phyloP scores from a whole-genome alignment of 1,140 invertebrate species.

The Camponotus floridanus region DNA sequence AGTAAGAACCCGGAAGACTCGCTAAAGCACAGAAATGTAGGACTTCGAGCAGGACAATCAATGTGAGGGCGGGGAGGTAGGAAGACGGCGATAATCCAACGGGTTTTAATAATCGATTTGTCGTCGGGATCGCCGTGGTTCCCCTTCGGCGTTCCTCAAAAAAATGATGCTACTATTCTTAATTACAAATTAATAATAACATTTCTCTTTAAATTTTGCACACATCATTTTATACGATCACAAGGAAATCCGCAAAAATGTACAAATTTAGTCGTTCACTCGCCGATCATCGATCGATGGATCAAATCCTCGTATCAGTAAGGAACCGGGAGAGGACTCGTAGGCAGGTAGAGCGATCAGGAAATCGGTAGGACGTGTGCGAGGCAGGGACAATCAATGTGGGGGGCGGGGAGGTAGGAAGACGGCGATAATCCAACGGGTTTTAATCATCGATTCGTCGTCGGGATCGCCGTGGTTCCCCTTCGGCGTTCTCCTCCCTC shows the following conservation, averaged over 20 bases:
- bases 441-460: slow-evolving; percentile 70
- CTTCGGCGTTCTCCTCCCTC: background rate
- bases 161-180: too few species aligned
- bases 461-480: slow-evolving; percentile 30
- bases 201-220: background rate
- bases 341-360: too few species aligned
- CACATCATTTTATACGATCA: background rate
- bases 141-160: too few species aligned
- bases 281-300: background rate
- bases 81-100: slow-evolving; percentile 60
- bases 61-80: slow-evolving; percentile 1
- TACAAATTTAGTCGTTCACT: background rate
- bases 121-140: slow-evolving; percentile 41
- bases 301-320: slow-evolving; percentile 10
- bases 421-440: slow-evolving; percentile 62
- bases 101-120: slow-evolving; percentile 69
- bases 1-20: background rate
- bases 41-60: slow-evolving; percentile 35
- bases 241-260: background rate
- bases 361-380: too few species aligned
- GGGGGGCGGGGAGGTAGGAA: slow-evolving; percentile 2
- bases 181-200: background rate
- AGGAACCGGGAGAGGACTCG: background rate
- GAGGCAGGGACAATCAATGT: slow-evolving; percentile 35
- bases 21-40: background rate